These are phyloP conservation scores for Isichthys henryi DNA, from an alignment of 2,113 vertebrate genomes.

Conservation along the genomic window DNA sequence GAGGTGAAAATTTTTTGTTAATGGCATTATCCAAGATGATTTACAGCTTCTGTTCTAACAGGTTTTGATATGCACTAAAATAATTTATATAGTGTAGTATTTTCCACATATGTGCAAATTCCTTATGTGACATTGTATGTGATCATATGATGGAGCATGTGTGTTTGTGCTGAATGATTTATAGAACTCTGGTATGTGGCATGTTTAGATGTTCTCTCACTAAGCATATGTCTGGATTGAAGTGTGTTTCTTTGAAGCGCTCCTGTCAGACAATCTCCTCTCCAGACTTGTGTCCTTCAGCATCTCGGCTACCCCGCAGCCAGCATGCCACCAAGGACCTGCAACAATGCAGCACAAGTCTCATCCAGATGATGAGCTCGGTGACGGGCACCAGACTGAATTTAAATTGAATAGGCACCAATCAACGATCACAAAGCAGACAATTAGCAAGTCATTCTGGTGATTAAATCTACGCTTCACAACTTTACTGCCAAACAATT, in stretches of 20 bases:
- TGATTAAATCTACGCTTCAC: slow-evolving; percentile 1
- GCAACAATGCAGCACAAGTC: neutral
- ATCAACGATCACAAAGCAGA: neutral
- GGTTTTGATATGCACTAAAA: neutral
- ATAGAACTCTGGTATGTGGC: neutral
- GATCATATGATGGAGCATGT: neutral
- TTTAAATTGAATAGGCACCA: neutral
- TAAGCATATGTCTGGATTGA: neutral
- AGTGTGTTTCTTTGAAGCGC: neutral
- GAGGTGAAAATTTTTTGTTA: neutral
- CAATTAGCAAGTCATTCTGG: neutral
- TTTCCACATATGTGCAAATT: neutral
- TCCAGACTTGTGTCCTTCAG: neutral
- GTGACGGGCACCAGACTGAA: neutral
- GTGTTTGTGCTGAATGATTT: neutral
- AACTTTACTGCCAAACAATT: neutral
- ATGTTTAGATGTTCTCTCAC: neutral
- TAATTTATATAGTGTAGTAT: neutral
- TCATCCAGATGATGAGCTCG: neutral
- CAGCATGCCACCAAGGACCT: neutral
- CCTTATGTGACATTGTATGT: neutral
- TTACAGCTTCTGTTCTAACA: neutral
- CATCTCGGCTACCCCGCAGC: neutral
- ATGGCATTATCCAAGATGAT: neutral
- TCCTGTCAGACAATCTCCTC: neutral